Base-by-base conservation (phyloP, 2,113 vertebrate species). In the Eulemur macaco region DNA sequence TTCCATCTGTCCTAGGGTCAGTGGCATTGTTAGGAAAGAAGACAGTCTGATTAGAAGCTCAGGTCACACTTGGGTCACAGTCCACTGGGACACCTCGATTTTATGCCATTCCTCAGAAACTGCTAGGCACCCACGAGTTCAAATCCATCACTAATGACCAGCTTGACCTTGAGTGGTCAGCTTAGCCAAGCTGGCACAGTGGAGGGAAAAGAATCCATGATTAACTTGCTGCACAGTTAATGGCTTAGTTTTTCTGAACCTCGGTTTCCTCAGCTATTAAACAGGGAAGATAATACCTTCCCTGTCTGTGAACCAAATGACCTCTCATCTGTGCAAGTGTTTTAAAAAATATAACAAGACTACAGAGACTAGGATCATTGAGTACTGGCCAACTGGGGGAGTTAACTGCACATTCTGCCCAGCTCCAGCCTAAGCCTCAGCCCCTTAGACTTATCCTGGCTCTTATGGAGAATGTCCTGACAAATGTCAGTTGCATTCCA, bases 321-420 rank as follows among this genome's bases (percentile, higher is more conserved):
- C 37, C 39, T 86, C 84, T 78, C 86, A 21, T 45, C 47, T 63
- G 6, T 54, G 25, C 39, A 47, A 5, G 42, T 71, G 39, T 60
- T 93, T 86, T 73, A 12, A 81, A 94, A 95, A 88, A 60, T 81
- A 82, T 85, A 93, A 76, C 12, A 60, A 37, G 78, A 73, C 13
- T 39, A 23, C 42, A 68, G 80, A 83, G n/a, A 68, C 50, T 84
- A 23, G 27, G 45, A 85, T 15, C 39, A 37, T 17, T 71, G 20
- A 58, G 29, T 25, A 20, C 66, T 89, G 39, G 37, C 31, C 60
- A 73, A 11, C 64, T 14, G 25, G 37, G 52, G 20, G 34, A 78
- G 52, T 37, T 52, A 39, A 85, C 1, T 7, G 5, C 20, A 56
- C 45, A 7, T 42, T 86, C 78, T 87, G 50, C 21, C 56, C 37